Conservation (phyloP, 2,113 vertebrate species). For the Sialia sialis region DNA sequence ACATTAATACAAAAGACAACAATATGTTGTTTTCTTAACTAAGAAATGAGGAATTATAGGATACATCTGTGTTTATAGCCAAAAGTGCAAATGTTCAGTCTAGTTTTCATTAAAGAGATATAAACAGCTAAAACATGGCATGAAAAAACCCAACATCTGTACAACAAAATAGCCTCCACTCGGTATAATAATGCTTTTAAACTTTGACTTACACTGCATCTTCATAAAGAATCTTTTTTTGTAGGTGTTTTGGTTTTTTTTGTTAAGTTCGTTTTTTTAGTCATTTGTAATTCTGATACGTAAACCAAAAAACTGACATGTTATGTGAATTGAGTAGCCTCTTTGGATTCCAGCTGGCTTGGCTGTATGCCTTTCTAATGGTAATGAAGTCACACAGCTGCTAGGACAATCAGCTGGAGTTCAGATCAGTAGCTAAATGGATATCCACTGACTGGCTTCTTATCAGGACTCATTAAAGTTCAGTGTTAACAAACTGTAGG, state of each 20-base stretch:
- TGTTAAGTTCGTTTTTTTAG: neutral
- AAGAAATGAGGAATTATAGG: slow-evolving; percentile 60
- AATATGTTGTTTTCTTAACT: slow-evolving; percentile 61
- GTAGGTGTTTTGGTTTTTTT: neutral
- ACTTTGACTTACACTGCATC: slow-evolving; percentile 53
- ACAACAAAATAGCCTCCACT: slow-evolving; percentile 27
- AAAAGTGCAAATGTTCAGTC: slow-evolving; percentile 56
- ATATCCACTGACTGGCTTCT: slow-evolving; percentile 76
- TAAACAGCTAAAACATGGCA: slow-evolving; percentile 33
- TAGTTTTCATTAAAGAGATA: slow-evolving; percentile 46
- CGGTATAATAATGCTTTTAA: slow-evolving; percentile 43
- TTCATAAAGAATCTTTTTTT: slow-evolving; percentile 26
- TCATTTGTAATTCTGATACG: slow-evolving; percentile 66
- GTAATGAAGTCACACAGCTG: slow-evolving; percentile 83
- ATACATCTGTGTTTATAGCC: slow-evolving; percentile 47
- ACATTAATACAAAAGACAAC: slow-evolving; percentile 49
- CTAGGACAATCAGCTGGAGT: slow-evolving; percentile 82
- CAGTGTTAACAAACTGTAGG: slow-evolving; percentile 61
- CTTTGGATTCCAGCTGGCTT: slow-evolving; percentile 80
- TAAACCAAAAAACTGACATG: slow-evolving; percentile 65
- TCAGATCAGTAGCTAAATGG: slow-evolving; percentile 76
- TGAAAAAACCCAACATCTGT: slow-evolving; percentile 26
- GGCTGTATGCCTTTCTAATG: slow-evolving; percentile 79
- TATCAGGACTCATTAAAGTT: slow-evolving; percentile 76
- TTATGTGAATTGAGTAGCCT: slow-evolving; percentile 68